phyloP scores from a whole-genome alignment of 2,888 invertebrate genomes.

The Merodon equestris region DNA sequence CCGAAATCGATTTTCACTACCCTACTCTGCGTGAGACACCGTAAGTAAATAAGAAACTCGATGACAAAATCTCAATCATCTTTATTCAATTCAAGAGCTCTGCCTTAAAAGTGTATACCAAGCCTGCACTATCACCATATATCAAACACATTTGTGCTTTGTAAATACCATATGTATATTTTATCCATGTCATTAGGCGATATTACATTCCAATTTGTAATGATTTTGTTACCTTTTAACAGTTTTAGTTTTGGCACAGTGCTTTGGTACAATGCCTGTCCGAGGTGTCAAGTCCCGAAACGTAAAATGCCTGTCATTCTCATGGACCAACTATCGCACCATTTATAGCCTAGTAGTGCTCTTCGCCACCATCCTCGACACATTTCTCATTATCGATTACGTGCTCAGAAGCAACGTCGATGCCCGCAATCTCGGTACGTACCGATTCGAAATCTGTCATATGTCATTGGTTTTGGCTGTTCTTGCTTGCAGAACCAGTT shows the following conservation, averaged over 20 bases:
- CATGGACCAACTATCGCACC: constrained; percentile 73
- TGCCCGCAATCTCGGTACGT: constrained; percentile 74
- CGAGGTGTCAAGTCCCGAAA: constrained; percentile 71
- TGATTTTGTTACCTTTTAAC: constrained; percentile 7
- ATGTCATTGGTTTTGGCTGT: background rate
- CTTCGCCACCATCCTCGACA: constrained; percentile 71
- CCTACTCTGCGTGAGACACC: too few relatives aligned
- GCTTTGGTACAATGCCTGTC: constrained; percentile 76
- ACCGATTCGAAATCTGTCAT: background rate
- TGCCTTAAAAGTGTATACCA: too few relatives aligned
- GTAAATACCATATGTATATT: too few relatives aligned
- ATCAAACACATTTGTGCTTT: too few relatives aligned
- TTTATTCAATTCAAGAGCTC: too few relatives aligned
- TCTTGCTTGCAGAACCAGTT: constrained; percentile 73
- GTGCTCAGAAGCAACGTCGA: constrained; percentile 71
- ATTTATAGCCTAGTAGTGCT: constrained; percentile 73
- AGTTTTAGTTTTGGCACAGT: constrained; percentile 75
- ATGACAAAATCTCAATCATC: too few relatives aligned
- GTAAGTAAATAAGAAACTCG: too few relatives aligned
- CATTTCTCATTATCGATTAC: constrained; percentile 70
- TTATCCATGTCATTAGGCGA: too few relatives aligned
- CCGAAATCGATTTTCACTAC: too few relatives aligned
- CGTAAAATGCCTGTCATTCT: constrained; percentile 76
- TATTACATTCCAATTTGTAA: too few relatives aligned
- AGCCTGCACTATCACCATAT: too few relatives aligned